Conservation (phyloP, 2,113 vertebrate species). For the Oenanthe oenanthe region DNA sequence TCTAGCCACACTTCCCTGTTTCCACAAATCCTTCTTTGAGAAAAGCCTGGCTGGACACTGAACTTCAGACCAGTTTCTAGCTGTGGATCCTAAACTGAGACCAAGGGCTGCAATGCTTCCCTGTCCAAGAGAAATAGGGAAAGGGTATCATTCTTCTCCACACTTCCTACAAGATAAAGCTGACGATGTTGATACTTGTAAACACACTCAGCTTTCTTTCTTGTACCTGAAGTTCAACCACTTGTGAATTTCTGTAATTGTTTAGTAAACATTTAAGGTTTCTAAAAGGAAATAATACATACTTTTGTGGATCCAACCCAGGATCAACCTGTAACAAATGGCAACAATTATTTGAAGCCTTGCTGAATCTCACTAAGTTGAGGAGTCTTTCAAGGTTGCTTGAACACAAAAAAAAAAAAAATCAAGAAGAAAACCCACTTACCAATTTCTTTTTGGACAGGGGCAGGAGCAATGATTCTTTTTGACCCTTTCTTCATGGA, state of each 20-base stretch:
- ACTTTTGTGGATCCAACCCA: background rate
- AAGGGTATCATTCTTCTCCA: background rate
- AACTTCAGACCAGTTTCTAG: background rate
- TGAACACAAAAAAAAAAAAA: background rate
- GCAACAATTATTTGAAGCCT: background rate
- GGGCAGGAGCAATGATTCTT: constrained; percentile 50
- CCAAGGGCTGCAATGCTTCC: background rate
- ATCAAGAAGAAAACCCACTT: constrained; percentile 20
- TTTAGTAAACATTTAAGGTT: background rate
- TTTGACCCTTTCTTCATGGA: constrained; percentile 73
- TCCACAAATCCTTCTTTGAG: background rate
- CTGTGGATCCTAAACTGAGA: background rate
- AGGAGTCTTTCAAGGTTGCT: background rate
- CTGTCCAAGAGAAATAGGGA: background rate
- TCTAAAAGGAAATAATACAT: background rate
- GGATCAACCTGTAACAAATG: background rate
- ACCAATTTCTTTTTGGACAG: constrained; percentile 72
- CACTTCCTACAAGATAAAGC: background rate
- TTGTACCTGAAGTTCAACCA: background rate
- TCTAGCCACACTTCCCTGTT: background rate
- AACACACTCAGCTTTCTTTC: background rate
- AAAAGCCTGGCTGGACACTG: background rate
- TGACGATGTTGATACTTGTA: background rate
- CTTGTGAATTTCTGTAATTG: background rate
- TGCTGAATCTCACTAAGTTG: background rate